Base-by-base conservation (phyloP, 2,888 invertebrate genomes). In the Agrypnus murinus region DNA sequence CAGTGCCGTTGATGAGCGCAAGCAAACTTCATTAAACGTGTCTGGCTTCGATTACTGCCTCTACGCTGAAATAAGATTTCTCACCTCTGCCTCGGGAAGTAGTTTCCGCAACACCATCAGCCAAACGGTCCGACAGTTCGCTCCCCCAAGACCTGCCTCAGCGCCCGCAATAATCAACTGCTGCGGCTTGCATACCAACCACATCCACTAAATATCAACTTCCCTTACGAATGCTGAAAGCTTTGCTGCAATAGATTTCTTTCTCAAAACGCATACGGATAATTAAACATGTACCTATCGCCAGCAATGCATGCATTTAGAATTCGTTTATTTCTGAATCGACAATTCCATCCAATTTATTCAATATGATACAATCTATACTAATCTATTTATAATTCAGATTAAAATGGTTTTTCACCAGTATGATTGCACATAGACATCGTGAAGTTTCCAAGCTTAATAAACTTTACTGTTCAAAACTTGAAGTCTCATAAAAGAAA, bases 11-110 rank as follows among this genome's bases (percentile, higher is more conserved):
- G 78, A 79, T 77, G 77, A 78, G 78, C 74, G 65, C 77, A 74
- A 75, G 82, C 78, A 83, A 84, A 84, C 83, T 84, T 84, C 83
- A 83, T 84, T 84, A 84, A 81, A 83, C 81, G 81, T 81, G 83
- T 82, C 83, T 83, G 80, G 82, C 79, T 83, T 84, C 83, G 82
- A 84, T 84, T 83, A 83, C 82, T 77, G 79, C 76, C n/a, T n/a
- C n/a, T 70, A 77, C 76, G 79, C 78, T 80, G 81, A 84, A 84
- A 84, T 84, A 84, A 84, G 83, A 84, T 84, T 84, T 83, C 75
- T 81, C 83, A 83, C 83, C 84, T 83, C 81, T 79, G 82, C 81
- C 82, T 77, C 78, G 70, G 73, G 76, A 75, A 75, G 75, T 69
- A 72, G 72, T 74, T 75, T 75, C 74, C 75, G 74, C 74, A 74